Evolutionary conservation across 2,797 vertebrate genomes (phyloP), one percentile per base, ranked within the genome.

Genomic region (Potorous gilbertii): DNA sequence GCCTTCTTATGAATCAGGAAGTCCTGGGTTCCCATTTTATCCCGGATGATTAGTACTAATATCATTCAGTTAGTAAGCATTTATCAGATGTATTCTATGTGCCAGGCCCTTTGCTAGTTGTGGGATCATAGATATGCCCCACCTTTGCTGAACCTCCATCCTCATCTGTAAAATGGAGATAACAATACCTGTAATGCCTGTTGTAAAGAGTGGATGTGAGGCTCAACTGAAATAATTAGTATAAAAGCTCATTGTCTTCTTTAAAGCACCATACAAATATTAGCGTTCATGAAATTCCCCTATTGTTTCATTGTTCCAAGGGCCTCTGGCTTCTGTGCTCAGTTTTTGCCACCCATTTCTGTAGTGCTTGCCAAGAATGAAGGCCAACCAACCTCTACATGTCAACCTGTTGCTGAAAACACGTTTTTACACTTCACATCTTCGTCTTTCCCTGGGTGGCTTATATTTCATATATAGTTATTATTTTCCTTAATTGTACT

Each of bases 351-450:
- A 93, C 96, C 96, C 56, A 90, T 93, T 89, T 96, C 92, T 93
- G 11, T 92, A 28, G 57, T 92, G 50, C 93, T 27, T 94, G 57
- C 52, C 4, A 57, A 90, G n/a, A 94, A 87, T 93, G 34, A 91
- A 87, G 95, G 96, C 3, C 34, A 93, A 0, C 1, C n/a, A 94
- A 24, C 4, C 46, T 56, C 31, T 59, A 14, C 92, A 54, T 95
- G 92, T 90, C 0, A 93, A 81, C 92, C 81, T 93, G 8, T 93
- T 95, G 0, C 55, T 56, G 5, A 90, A 8, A 95, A 89, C 29
- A 66, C 59, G 28, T 87, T 92, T 87, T 95, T 87, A n/a, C 66
- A 94, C 95, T 96, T 95, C 54, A 96, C n/a, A 94, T 96, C 90
- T 93, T 2, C 55, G 1, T 95, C 91, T 96, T 28, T 93, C 56